Evolutionary conservation across 1,140 invertebrate genomes (phyloP).

Genomic region (Oryctes rhinoceros): DNA sequence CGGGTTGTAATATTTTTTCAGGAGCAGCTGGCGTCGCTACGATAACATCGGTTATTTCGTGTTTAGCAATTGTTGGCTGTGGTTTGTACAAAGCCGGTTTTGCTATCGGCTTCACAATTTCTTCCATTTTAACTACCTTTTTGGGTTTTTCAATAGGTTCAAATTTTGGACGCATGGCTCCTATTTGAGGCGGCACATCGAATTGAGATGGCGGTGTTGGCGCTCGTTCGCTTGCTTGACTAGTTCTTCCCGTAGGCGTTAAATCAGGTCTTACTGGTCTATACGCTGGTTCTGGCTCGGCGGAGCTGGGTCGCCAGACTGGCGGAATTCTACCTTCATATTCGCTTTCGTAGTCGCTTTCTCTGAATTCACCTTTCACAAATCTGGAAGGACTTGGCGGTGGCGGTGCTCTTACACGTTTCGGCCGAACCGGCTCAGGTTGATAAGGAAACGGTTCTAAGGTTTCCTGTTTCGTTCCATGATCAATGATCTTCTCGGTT

Average conservation of each 20-base stretch:
- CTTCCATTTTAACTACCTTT: constrained; percentile 58
- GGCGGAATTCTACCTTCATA: constrained; percentile 72
- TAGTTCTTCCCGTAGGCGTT: constrained; percentile 62
- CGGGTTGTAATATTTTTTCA: constrained; percentile 65
- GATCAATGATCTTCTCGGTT: constrained; percentile 52
- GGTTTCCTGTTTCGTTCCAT: constrained; percentile 58
- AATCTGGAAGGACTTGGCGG: constrained; percentile 72
- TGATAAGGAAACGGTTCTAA: constrained; percentile 64
- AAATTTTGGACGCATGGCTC: constrained; percentile 66
- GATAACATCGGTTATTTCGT: constrained; percentile 56
- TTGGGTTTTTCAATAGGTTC: constrained; percentile 66
- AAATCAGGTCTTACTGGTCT: constrained; percentile 68
- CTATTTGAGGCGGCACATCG: constrained; percentile 63
- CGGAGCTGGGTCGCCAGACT: constrained; percentile 67
- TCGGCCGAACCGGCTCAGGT: constrained; percentile 59
- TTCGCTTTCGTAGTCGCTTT: constrained; percentile 80
- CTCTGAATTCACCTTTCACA: constrained; percentile 72
- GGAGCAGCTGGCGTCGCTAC: constrained; percentile 58
- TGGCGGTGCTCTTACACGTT: constrained; percentile 57
- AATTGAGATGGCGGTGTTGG: constrained; percentile 68
- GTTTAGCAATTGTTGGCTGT: constrained; percentile 51
- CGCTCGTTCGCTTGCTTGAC: constrained; percentile 59
- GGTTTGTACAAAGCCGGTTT: constrained; percentile 63
- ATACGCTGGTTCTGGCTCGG: constrained; percentile 66
- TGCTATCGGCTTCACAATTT: constrained; percentile 55